Evolutionary conservation across 1,140 invertebrate species (phyloP), one percentile per base, ranked within the genome.

Genomic region (Matsumurasca onukii): DNA sequence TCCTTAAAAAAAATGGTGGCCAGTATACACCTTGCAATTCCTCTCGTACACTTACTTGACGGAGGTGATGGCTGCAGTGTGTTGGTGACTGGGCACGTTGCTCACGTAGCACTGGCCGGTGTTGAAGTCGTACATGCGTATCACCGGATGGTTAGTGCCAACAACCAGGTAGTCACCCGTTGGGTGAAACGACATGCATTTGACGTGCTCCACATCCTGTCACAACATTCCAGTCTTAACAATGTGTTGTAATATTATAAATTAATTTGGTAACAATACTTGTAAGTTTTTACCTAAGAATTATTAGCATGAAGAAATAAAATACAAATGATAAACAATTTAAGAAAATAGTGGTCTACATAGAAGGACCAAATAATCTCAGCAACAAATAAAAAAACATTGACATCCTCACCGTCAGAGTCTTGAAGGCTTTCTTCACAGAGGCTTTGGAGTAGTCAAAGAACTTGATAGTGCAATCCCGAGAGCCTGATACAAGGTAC

Each of bases 381-480:
- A n/a, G n/a, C n/a, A n/a, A n/a, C n/a, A n/a, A n/a, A n/a, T n/a
- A n/a, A n/a, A n/a, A n/a, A n/a, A n/a, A n/a, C n/a, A n/a, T n/a
- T n/a, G n/a, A n/a, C n/a, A n/a, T n/a, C 76, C 80, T 80, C 76
- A 87, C 86, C 29, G 88, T 95, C 31, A 98, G 94, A 57, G 93
- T 96, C 77, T 95, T 94, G 80, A 93, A 97, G 0, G 97, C 97
- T 78, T 98, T 97, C 79, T 99, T 99, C 0, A 98, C 96, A 1
- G 96, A 97, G 0, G 97, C 93, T 82, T 99, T 99, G 24, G 95
- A 96, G 74, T 94, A 99, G 78, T 99, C 98, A 81, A 99, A 99
- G 22, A 99, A 84, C 78, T 98, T 97, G 27, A 99, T 89, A 3
- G 93, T 95, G 75, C 90, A 93, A 79, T 99, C 98, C 64, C 90